phyloP scores from a whole-genome alignment of 1,140 invertebrate genomes.

The Lerema accius region DNA sequence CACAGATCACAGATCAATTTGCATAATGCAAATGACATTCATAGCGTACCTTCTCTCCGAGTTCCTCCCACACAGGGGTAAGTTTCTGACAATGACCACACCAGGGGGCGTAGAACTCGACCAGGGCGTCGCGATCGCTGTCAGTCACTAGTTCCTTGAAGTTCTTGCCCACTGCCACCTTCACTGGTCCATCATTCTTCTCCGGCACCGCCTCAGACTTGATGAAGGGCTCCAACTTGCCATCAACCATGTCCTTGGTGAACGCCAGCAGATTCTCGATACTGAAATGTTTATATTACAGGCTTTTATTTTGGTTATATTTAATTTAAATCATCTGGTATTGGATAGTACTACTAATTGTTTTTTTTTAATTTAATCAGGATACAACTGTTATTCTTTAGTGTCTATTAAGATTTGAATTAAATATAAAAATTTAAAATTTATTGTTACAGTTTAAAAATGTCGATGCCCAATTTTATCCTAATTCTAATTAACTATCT shows the following conservation, averaged over 20 bases:
- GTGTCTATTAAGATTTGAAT: no score
- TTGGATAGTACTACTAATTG: no score
- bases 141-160: slow-evolving; percentile 98
- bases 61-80: slow-evolving; percentile 96
- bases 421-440: no score
- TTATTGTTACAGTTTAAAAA: no score
- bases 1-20: no score
- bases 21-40: no score
- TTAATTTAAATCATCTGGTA: no score
- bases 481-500: no score
- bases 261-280: slow-evolving; percentile 95
- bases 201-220: slow-evolving; percentile 98
- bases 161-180: slow-evolving; percentile 97
- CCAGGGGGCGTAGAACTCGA: slow-evolving; percentile 99
- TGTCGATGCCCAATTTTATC: no score
- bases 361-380: no score
- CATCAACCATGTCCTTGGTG: slow-evolving; percentile 92
- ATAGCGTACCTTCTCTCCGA: slow-evolving; percentile 92
- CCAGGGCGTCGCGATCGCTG: slow-evolving; percentile 95
- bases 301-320: no score
- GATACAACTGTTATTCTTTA: no score
- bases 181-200: slow-evolving; percentile 92
- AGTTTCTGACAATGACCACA: slow-evolving; percentile 99
- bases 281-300: slow-evolving; percentile 73
- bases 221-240: slow-evolving; percentile 94